phyloP scores from a whole-genome alignment of 1,140 invertebrate species.

The Batillaria attramentaria region DNA sequence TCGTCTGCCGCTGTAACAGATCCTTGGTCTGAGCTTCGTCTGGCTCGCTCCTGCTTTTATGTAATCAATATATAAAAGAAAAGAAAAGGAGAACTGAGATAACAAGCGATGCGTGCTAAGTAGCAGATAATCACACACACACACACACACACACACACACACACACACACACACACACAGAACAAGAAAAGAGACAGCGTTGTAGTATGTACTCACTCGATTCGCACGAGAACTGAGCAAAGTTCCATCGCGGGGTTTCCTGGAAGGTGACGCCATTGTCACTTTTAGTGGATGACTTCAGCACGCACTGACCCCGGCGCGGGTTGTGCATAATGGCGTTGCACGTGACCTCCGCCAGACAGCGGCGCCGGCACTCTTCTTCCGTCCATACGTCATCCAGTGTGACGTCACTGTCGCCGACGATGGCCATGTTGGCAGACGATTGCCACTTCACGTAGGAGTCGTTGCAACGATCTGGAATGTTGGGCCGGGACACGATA shows the following conservation, averaged over 20 bases:
- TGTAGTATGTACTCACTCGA: background rate
- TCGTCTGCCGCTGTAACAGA: no score
- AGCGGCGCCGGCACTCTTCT: conserved; percentile 36
- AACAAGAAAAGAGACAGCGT: background rate
- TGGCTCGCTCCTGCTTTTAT: no score
- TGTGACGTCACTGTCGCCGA: conserved; percentile 26
- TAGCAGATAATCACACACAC: no score
- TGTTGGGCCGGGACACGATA: no score
- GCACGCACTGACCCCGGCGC: conserved; percentile 33
- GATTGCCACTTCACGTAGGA: conserved; percentile 42
- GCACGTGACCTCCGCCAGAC: conserved; percentile 37
- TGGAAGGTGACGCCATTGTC: background rate
- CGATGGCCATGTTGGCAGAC: conserved; percentile 9
- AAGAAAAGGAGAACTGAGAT: background rate
- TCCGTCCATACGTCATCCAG: conserved; percentile 42
- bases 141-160: background rate
- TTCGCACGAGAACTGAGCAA: conserved; percentile 9
- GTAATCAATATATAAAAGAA: no score
- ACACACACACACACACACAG: no score
- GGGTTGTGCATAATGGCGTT: conserved; percentile 39
- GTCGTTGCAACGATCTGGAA: conserved; percentile 51
- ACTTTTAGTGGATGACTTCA: background rate
- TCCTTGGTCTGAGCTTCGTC: no score
- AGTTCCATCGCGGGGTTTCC: conserved; percentile 46
- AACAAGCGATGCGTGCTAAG: background rate